Evolutionary conservation across 1,140 invertebrate species (phyloP).

Genomic region (Dysdera silvatica): DNA sequence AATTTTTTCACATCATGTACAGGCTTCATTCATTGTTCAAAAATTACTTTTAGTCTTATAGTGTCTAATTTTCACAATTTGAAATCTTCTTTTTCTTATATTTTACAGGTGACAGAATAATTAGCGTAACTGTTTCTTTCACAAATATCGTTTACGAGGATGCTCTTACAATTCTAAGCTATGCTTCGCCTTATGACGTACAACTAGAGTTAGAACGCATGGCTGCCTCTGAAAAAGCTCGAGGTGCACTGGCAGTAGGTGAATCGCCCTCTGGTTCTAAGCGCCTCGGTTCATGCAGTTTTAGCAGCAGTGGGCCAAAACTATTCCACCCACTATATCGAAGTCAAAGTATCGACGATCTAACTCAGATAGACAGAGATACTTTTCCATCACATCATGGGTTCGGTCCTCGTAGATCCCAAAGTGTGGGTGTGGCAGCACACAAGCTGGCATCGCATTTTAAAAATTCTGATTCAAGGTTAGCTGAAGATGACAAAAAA

Average conservation of each 20-base stretch:
- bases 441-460: conserved; percentile 12
- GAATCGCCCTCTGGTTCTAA: not conserved
- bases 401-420: conserved; percentile 6
- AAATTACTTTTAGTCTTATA: too few relatives aligned
- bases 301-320: conserved; percentile 9
- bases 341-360: conserved; percentile 58
- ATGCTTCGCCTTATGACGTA: conserved; percentile 85
- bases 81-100: not conserved
- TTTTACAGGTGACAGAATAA: conserved; percentile 69
- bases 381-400: conserved; percentile 4
- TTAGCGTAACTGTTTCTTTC: conserved; percentile 75
- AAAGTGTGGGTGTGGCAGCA: conserved; percentile 9
- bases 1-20: too few relatives aligned
- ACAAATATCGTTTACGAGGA: conserved; percentile 83
- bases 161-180: conserved; percentile 76
- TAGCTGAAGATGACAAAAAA: not conserved
- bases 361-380: conserved; percentile 40
- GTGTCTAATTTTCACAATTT: not conserved
- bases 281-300: conserved; percentile 13
- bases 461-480: not conserved
- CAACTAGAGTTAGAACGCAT: conserved; percentile 56
- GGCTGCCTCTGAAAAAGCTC: not conserved
- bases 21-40: too few relatives aligned
- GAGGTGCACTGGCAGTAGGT: not conserved
- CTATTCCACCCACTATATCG: conserved; percentile 59